Conservation (phyloP, 2,113 vertebrate genomes). For the Myodes glareolus region DNA sequence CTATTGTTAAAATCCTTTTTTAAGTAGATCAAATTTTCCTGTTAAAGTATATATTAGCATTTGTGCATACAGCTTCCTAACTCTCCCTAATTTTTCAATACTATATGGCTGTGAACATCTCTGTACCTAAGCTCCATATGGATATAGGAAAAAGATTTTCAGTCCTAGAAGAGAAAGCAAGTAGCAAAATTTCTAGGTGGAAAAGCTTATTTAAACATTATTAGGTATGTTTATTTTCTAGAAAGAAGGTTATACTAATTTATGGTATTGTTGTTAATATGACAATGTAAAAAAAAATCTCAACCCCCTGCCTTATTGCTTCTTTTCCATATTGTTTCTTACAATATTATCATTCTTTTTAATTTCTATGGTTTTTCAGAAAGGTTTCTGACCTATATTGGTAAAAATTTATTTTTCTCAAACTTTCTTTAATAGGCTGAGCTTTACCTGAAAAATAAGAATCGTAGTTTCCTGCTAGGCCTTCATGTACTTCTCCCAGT, state of each 20-base stretch:
- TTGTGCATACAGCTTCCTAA: not conserved
- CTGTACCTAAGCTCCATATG: not conserved
- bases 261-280: not conserved
- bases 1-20: not conserved
- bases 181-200: not conserved
- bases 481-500: not conserved
- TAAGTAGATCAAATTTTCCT: not conserved
- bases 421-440: not conserved
- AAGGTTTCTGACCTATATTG: not conserved
- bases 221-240: not conserved
- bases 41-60: not conserved
- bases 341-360: not conserved
- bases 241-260: not conserved
- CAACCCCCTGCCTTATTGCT: too few species aligned
- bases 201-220: not conserved
- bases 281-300: not conserved
- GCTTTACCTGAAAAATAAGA: not conserved
- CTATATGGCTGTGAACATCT: not conserved
- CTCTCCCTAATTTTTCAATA: not conserved
- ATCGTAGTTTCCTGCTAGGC: not conserved
- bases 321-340: not conserved
- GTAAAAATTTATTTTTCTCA: not conserved
- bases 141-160: conserved; percentile 25
- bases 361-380: not conserved
- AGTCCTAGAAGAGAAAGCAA: not conserved